Evolutionary conservation across 1,140 invertebrate species (phyloP).

Genomic region (Cydia fagiglandana): DNA sequence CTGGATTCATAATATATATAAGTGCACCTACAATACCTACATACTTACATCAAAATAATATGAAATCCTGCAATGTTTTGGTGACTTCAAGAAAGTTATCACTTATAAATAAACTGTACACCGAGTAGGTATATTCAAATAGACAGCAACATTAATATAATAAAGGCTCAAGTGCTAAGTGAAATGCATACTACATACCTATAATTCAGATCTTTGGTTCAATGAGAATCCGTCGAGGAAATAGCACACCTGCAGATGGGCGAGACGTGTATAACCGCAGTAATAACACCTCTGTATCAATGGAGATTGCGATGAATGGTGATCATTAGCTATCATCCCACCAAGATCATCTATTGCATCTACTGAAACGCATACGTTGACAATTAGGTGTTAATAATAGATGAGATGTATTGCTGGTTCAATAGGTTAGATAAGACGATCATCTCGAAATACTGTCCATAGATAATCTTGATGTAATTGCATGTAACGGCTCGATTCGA

Average conservation of each 20-base stretch:
- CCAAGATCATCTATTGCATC: conserved; percentile 57
- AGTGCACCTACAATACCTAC: too few species aligned
- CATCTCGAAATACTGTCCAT: background rate
- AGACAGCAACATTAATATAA: too few species aligned
- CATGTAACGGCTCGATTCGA: background rate
- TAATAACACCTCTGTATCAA: conserved; percentile 67
- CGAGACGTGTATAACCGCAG: conserved; percentile 51
- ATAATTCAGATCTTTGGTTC: background rate
- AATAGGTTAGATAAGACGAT: background rate
- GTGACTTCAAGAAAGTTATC: too few species aligned
- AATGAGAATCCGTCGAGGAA: conserved; percentile 9
- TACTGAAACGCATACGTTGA: conserved; percentile 34
- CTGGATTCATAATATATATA: too few species aligned
- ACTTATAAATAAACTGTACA: too few species aligned
- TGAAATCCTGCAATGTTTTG: too few species aligned
- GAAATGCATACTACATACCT: background rate
- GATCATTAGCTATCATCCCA: conserved; percentile 58
- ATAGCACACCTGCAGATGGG: conserved; percentile 38
- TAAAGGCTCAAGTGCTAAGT: too few species aligned
- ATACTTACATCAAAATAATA: too few species aligned
- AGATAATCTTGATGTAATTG: background rate
- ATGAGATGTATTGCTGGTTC: background rate
- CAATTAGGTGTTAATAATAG: conserved; percentile 9
- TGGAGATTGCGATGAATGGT: conserved; percentile 70
- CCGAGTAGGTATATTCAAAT: too few species aligned